Evolutionary conservation across 2,888 invertebrate species (phyloP), one percentile per base, ranked within the genome.

Genomic region (Limnephilus lunatus): DNA sequence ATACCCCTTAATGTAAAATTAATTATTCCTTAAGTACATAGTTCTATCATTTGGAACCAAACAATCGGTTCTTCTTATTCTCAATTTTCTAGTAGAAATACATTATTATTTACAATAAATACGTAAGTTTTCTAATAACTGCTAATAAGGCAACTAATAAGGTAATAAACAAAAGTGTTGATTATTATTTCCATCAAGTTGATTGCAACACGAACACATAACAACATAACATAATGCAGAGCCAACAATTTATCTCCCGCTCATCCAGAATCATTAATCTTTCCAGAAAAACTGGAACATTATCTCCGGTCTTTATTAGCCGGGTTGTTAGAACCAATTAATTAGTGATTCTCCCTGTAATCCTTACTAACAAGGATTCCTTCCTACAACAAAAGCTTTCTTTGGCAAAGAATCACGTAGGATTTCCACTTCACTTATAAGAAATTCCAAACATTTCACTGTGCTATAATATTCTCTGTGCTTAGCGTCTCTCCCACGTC

Each of bases 321-420:
- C 14, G 80, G 68, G 81, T 80, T 80, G 80, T 80, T 80, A 12
- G 88, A 39, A 32, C 88, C 88, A 89, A 89, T 89, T 89, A 89
- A 89, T 89, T 89, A 81, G 80, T 80, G 81, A 89, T 80, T 35
- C 88, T 32, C 80, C 25, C 68, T 44, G 88, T 89, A 89, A 89
- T 89, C 88, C 88, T 35, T 89, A 19, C 15, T 19, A 44, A 89
- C 81, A 89, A 87, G 87, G 48, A 80, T 80, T 31, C 53, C 31
- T 14, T 89, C 32, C 35, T n/a, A 68, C 68, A 25, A 9, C 25
- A 25, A 25, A 68, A 68, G 68, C 68, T 25, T 68, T 68, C 68
- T 68, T 68, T n/a, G 68, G 68, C 68, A 68, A 68, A 68, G 68
- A 68, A 68, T 68, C 68, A 68, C 68, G 68, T 68, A 68, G n/a